phyloP scores from a whole-genome alignment of 2,888 invertebrate genomes.

The Trichopria drosophilae region DNA sequence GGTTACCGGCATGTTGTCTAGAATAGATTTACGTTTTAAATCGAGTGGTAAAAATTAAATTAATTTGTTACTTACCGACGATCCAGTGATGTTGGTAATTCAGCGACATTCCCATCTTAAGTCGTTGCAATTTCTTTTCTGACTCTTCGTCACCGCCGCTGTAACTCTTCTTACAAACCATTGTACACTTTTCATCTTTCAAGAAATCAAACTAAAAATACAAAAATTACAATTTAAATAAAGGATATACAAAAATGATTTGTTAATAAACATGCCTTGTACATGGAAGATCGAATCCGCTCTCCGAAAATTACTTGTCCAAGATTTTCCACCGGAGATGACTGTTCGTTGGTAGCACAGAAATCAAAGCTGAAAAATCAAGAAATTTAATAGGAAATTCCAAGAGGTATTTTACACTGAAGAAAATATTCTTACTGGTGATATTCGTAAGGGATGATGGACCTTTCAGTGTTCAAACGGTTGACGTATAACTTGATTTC shows the following conservation, averaged over 20 bases:
- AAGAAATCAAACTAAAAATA: constrained; percentile 70
- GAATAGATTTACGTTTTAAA: constrained; percentile 37
- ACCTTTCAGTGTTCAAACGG: constrained; percentile 95
- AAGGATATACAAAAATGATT: constrained; percentile 6
- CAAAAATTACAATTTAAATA: constrained; percentile 19
- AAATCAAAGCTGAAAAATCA: constrained; percentile 81
- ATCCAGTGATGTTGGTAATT: constrained; percentile 99
- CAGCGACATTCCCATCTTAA: constrained; percentile 89
- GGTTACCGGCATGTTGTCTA: constrained; percentile 98
- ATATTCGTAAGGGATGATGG: constrained; percentile 97
- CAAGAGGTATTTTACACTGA: background rate
- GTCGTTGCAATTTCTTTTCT: constrained; percentile 73
- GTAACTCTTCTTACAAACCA: constrained; percentile 76
- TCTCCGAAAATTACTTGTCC: constrained; percentile 99
- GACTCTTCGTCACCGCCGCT: constrained; percentile 66
- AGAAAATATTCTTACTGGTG: constrained; percentile 69
- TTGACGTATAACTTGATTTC: constrained; percentile 91
- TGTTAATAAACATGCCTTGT: constrained; percentile 65
- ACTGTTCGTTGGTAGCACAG: constrained; percentile 71
- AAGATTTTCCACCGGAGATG: constrained; percentile 94
- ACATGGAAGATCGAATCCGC: constrained; percentile 91
- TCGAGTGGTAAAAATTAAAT: background rate
- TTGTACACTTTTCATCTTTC: constrained; percentile 68
- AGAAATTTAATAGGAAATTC: background rate
- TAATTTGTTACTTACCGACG: constrained; percentile 60